Percentiles rank a stretch among this genome's conserved stretches.
Conservation (phyloP, 1,140 invertebrate species). For the Drosophila tropicalis region DNA sequence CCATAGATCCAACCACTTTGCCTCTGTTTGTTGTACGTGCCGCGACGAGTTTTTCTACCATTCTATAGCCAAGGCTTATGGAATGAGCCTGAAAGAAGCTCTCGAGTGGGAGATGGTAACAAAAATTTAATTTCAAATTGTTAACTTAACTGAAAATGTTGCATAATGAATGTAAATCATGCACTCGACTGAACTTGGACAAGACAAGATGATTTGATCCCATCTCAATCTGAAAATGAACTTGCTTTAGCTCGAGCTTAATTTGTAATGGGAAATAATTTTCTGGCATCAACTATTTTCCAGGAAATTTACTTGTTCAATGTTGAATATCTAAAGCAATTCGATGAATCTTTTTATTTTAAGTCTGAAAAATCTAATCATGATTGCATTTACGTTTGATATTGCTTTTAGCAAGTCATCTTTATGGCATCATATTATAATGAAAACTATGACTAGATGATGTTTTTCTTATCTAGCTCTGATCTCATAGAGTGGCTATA, state of each 20-base stretch:
- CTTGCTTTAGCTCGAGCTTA: not conserved
- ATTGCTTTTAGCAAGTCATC: not conserved
- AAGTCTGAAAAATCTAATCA: not conserved
- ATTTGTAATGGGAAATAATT: slow-evolving; percentile 4
- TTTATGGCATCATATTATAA: not conserved
- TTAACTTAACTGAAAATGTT: not conserved
- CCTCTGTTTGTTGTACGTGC: slow-evolving; percentile 52
- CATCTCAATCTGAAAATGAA: not conserved
- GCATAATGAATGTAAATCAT: slow-evolving; percentile 7
- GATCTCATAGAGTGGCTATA: too few relatives aligned
- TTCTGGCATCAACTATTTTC: not conserved
- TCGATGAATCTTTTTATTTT: not conserved
- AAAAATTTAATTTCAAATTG: slow-evolving; percentile 7
- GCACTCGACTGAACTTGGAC: not conserved
- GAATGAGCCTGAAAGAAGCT: not conserved
- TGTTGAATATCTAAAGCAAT: not conserved
- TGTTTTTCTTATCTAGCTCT: too few relatives aligned
- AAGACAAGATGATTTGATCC: not conserved
- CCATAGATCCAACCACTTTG: slow-evolving; percentile 14
- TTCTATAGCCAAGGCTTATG: slow-evolving; percentile 5
- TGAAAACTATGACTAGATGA: too few relatives aligned
- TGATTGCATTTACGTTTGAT: not conserved
- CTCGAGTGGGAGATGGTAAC: not conserved
- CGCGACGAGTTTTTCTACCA: slow-evolving; percentile 40
- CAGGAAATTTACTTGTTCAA: not conserved